Percentiles rank a stretch among this genome's conserved stretches.
Conservation (phyloP, 1,140 invertebrate species). For the Bicyclus anynana region DNA sequence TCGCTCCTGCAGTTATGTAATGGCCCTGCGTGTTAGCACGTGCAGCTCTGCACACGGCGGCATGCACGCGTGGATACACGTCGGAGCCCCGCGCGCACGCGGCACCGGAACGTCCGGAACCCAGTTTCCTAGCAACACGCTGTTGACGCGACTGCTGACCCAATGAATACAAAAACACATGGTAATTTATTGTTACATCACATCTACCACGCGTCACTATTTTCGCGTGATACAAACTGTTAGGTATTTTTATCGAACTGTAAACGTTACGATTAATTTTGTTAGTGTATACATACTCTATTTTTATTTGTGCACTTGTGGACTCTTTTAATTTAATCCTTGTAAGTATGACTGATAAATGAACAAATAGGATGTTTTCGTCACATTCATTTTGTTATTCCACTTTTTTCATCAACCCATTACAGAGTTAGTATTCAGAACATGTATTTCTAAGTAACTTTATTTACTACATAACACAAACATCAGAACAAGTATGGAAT, state of each 20-base stretch:
- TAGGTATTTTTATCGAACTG: slow-evolving; percentile 41
- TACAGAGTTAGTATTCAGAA: no score
- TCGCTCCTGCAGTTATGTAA: slow-evolving; percentile 67
- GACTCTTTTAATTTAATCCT: neutral
- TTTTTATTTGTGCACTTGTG: slow-evolving; percentile 23
- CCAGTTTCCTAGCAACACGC: slow-evolving; percentile 75
- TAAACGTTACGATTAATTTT: slow-evolving; percentile 41
- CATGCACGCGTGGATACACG: no score
- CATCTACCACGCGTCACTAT: slow-evolving; percentile 44
- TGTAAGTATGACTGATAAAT: neutral
- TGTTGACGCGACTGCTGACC: slow-evolving; percentile 70
- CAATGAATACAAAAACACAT: slow-evolving; percentile 72
- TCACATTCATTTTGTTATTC: no score
- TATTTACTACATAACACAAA: no score
- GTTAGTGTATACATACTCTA: slow-evolving; percentile 25
- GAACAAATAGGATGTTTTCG: neutral
- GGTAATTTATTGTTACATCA: slow-evolving; percentile 70
- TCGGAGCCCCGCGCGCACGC: slow-evolving; percentile 62
- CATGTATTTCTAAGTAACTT: no score
- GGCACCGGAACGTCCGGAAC: slow-evolving; percentile 49
- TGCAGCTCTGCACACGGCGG: slow-evolving; percentile 61
- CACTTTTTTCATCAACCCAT: no score
- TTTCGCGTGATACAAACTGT: slow-evolving; percentile 50
- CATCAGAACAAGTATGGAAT: slow-evolving; percentile 14
- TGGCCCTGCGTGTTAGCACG: slow-evolving; percentile 56